A percentile compares a stretch with the other conserved stretches of the same genome.
These are phyloP conservation scores for Coregonus ussuriensis DNA, from an alignment of 2,797 vertebrate genomes.

Conservation along the genomic window DNA sequence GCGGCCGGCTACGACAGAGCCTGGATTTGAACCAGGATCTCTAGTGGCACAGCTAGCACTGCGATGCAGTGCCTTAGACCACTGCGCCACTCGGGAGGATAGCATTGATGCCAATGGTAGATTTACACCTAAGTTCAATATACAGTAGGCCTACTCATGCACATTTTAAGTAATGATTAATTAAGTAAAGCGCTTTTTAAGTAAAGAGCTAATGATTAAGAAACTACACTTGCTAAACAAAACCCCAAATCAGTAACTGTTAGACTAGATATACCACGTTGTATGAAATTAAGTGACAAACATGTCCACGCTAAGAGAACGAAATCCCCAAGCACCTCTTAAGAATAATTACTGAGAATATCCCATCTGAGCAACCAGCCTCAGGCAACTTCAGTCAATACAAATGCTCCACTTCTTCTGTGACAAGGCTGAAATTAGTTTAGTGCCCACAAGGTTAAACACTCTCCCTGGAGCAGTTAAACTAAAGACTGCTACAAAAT, in stretches of 20 bases:
- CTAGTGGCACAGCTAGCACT: too few relatives aligned
- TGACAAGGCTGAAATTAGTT: constrained; percentile 46
- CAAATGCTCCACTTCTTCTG: constrained; percentile 39
- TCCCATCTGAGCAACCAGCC: constrained; percentile 6
- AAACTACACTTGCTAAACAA: neutral
- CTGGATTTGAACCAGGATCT: too few relatives aligned
- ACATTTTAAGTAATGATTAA: neutral
- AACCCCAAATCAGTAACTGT: neutral
- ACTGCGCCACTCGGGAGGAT: too few relatives aligned
- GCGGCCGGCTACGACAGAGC: too few relatives aligned
- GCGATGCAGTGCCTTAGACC: too few relatives aligned
- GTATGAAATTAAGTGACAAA: too few relatives aligned
- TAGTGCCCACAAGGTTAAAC: constrained; percentile 31
- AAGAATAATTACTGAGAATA: neutral
- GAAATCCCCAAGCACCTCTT: too few relatives aligned
- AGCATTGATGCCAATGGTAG: neutral
- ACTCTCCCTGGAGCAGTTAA: constrained; percentile 28
- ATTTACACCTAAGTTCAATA: neutral
- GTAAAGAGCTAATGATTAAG: neutral
- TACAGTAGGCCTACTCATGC: neutral
- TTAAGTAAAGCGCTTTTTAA: too few relatives aligned
- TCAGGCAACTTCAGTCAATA: constrained; percentile 35
- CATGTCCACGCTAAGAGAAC: too few relatives aligned
- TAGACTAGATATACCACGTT: too few relatives aligned
- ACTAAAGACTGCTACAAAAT: constrained; percentile 30